These are phyloP conservation scores for Parauchenoglanis punctatus DNA, from an alignment of 2,797 vertebrate species.

Conservation along the genomic window DNA sequence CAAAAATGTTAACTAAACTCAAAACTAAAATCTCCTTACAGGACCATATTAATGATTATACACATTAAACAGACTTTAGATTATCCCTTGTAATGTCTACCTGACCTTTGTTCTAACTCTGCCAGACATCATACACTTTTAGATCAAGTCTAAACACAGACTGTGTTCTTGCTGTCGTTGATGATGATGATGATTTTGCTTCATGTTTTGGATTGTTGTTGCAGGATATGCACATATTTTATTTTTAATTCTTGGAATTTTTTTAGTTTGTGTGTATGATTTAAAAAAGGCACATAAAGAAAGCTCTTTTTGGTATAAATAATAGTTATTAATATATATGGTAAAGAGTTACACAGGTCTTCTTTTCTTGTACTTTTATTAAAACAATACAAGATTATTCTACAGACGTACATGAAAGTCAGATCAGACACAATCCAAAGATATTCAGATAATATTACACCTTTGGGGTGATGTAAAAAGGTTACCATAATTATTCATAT, in stretches of 20 bases:
- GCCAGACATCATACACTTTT: no score
- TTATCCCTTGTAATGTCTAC: no score
- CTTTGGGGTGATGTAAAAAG: neutral
- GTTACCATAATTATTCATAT: neutral
- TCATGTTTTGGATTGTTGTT: neutral
- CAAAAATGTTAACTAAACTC: neutral
- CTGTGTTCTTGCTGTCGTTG: neutral
- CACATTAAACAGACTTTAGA: no score
- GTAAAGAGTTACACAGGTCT: neutral
- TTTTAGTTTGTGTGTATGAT: neutral
- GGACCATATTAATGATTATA: neutral
- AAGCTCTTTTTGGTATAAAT: neutral
- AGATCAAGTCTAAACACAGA: no score
- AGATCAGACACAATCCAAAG: neutral
- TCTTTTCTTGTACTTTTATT: neutral
- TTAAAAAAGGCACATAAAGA: neutral
- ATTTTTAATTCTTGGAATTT: neutral
- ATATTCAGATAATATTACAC: neutral
- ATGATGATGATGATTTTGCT: neutral
- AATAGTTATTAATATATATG: neutral
- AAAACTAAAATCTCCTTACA: neutral
- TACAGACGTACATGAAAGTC: neutral
- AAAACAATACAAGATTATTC: neutral
- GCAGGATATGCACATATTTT: neutral
- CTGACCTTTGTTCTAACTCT: no score